These are phyloP conservation scores for Chrysogorgia sp. DNA, from an alignment of 92 coral and sea anemone genomes.

Conservation along the genomic window DNA sequence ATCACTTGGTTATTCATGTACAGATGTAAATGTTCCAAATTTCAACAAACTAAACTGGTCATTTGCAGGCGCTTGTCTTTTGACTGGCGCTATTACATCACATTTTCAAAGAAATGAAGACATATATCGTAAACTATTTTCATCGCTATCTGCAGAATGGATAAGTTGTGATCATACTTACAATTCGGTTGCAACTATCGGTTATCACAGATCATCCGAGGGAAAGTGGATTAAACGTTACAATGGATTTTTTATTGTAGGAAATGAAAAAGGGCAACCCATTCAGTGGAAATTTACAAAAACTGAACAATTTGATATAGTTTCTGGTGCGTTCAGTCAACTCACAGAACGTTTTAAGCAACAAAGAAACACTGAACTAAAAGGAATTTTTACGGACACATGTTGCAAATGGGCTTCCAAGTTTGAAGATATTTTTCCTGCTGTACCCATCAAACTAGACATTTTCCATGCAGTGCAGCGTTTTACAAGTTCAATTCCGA, in stretches of 20 bases:
- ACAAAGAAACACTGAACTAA: not conserved
- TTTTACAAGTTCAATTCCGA: too few relatives aligned
- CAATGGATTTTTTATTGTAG: conserved; percentile 30
- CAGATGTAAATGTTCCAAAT: not conserved
- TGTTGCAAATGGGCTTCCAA: conserved; percentile 16
- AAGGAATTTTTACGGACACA: conserved; percentile 11
- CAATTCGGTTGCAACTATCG: conserved; percentile 51
- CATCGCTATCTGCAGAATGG: conserved; percentile 39
- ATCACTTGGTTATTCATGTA: not conserved
- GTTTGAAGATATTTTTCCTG: not conserved
- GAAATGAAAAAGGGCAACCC: conserved; percentile 47
- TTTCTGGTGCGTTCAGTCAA: not conserved
- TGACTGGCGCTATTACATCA: conserved; percentile 2
- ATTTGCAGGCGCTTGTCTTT: not conserved
- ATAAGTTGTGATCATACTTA: conserved; percentile 49
- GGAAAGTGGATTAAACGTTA: conserved; percentile 46
- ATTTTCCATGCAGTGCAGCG: too few relatives aligned
- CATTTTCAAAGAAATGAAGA: not conserved
- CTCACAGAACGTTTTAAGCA: not conserved
- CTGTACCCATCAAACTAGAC: too few relatives aligned
- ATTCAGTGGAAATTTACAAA: conserved; percentile 54
- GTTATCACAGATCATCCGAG: conserved; percentile 29
- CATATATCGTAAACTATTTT: conserved; percentile 2
- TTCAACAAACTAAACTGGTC: conserved; percentile 1
- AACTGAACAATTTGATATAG: not conserved